These are phyloP conservation scores for Dolichoris vasculosae DNA, from an alignment of 1,140 invertebrate species.

Conservation along the genomic window DNA sequence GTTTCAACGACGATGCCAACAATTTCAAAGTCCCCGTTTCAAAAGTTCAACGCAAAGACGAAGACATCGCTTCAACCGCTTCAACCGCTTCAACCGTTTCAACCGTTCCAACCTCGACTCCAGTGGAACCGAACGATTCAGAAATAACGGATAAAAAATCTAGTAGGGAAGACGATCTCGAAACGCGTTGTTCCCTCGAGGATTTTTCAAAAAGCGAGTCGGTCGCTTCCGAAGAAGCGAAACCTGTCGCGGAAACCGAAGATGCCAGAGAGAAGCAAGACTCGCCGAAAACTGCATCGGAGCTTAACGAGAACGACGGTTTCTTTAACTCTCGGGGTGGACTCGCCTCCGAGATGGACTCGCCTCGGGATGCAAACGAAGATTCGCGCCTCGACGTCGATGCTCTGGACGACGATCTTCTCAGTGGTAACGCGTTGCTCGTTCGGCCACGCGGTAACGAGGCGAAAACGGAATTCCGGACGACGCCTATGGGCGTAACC, in stretches of 20 bases:
- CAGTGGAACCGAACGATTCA: neutral
- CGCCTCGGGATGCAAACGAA: constrained; percentile 65
- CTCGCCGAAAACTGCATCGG: constrained; percentile 52
- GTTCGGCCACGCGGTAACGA: constrained; percentile 53
- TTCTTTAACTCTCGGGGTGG: constrained; percentile 65
- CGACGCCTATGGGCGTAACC: constrained; percentile 58
- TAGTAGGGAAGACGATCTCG: neutral
- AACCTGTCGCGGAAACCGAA: constrained; percentile 19
- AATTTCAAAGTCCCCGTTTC: neutral
- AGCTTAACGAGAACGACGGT: constrained; percentile 61
- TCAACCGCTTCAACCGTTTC: too few relatives aligned
- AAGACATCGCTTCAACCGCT: neutral
- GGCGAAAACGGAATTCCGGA: constrained; percentile 61
- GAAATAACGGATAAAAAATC: neutral
- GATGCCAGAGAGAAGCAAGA: constrained; percentile 51
- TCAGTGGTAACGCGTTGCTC: constrained; percentile 52
- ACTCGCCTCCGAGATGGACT: constrained; percentile 69
- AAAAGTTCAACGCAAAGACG: neutral
- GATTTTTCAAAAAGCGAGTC: neutral
- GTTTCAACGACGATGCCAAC: neutral
- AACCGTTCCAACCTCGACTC: neutral
- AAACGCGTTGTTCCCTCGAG: neutral
- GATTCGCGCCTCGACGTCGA: constrained; percentile 63
- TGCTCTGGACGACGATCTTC: constrained; percentile 62
- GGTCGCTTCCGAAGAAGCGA: neutral